Evolutionary conservation across 2,797 vertebrate genomes (phyloP), one percentile per base, ranked within the genome.

Genomic region (Novumbra hubbsi): DNA sequence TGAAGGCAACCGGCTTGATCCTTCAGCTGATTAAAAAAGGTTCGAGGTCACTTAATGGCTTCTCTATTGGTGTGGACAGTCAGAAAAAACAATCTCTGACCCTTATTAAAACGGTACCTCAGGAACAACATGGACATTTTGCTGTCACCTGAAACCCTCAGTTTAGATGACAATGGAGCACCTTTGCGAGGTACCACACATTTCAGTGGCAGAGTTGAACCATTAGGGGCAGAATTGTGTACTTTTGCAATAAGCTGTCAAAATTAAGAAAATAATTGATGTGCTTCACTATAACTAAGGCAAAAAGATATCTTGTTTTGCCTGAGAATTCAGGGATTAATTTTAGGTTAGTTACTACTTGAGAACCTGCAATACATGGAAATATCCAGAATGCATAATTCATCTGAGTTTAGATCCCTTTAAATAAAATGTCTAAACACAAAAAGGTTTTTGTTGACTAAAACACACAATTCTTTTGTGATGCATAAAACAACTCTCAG

Each of bases 391-490:
- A 24, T 24, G 24, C n/a, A 49, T 14, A 45, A 60, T 60, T 17
- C 52, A n/a, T 68, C 67, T 49, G 27, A 70, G 68, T 70, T 66
- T 8, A 67, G 66, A 72, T 75, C 75, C 73, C 73, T 77, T 77
- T 79, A 50, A 60, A 60, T 24, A 78, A 67, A 38, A n/a, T 63
- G 68, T n/a, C 49, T 30, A 21, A 48, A 48, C 19, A 72, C 34
- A 32, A 38, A 38, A 38, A 55, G 71, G 45, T 19, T 32, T 65
- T 38, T 62, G 3, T 68, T 27, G 68, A 68, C 15, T 48, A 68
- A 41, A 21, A 38, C 28, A 24, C 32, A 67, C 70, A 41, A 24
- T 50, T 65, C 63, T 57, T 66, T 38, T 30, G 30, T 48, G 49
- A n/a, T 24, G 30, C 30, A 27, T n/a, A 73, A 57, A 77, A 62